Base-by-base conservation (phyloP, 2,113 vertebrate species). In the Oenanthe oenanthe region DNA sequence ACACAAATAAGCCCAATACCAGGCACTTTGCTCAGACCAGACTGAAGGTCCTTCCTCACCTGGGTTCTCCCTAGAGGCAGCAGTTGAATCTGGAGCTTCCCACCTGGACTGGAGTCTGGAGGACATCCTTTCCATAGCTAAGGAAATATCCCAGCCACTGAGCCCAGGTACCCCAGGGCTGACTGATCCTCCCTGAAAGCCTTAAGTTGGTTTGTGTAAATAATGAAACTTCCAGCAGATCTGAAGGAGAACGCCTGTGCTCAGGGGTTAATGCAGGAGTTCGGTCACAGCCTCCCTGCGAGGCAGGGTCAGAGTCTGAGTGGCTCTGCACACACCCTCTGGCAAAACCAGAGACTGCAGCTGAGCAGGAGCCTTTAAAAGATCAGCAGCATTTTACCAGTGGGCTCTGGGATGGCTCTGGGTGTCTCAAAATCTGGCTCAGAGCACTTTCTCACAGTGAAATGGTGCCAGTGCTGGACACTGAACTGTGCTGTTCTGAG, bases 231-330 rank as follows among this genome's bases (percentile, higher is more conserved):
- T 42, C 67, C 75, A 92, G 32, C 6, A 32, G 66, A 75, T 71
- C 31, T 56, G 57, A 92, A 71, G 3, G 24, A 45, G 28, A 73
- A 17, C 1, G 8, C 17, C 77, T 51, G 34, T 25, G 21, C 70
- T 65, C 6, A 6, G 48, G n/a, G 45, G n/a, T 67, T 89, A 61
- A 89, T 32, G 77, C 36, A 61, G 65, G 83, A 63, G 81, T 18
- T 68, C 80, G 31, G 60, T 72, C 25, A 1, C 43, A 93, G 84
- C 92, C 73, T 48, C 76, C 65, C 75, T 28, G 12, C 4, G 43
- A 81, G 68, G 91, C 68, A 90, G 70, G 38, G 76, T 65, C 95
- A 85, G 78, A 83, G 57, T 34, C 53, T 60, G 84, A 61, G 81
- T 53, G 74, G 79, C 48, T 95, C 74, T 89, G 72, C 57, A 56